Evolutionary conservation across 2,113 vertebrate genomes (phyloP).

Genomic region (Psilopogon haemacephalus): DNA sequence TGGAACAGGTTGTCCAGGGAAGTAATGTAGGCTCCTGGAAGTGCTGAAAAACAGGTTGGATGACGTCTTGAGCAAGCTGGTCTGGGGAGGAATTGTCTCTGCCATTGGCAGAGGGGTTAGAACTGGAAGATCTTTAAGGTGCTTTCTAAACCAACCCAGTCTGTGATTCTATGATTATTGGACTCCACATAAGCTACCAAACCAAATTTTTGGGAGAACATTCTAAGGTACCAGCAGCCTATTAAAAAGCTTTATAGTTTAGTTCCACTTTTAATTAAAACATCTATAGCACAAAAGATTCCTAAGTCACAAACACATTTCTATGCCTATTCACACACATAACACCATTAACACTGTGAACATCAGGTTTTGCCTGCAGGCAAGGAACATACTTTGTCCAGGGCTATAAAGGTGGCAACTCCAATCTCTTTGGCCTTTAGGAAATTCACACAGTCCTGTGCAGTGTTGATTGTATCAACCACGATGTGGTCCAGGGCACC

Average conservation of each 20-base stretch:
- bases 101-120: too few relatives aligned
- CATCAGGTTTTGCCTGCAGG: neutral
- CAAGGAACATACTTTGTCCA: conserved; percentile 86
- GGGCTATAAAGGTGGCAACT: conserved; percentile 92
- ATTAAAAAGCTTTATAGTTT: neutral
- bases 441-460: conserved; percentile 92
- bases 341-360: neutral
- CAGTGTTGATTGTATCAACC: conserved; percentile 95
- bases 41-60: too few relatives aligned
- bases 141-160: too few relatives aligned
- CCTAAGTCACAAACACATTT: neutral
- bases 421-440: conserved; percentile 87
- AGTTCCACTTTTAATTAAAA: neutral
- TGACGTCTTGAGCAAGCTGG: too few relatives aligned
- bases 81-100: too few relatives aligned
- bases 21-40: too few relatives aligned
- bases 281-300: neutral
- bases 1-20: too few relatives aligned
- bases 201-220: too few relatives aligned
- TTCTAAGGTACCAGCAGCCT: neutral
- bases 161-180: too few relatives aligned
- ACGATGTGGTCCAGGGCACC: conserved; percentile 92
- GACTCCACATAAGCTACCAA: too few relatives aligned
- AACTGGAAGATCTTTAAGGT: too few relatives aligned
- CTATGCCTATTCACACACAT: neutral